Percentiles rank a stretch among this genome's conserved stretches.
phyloP scores from a whole-genome alignment of 2,888 invertebrate genomes.

The Eretmocerus hayati region DNA sequence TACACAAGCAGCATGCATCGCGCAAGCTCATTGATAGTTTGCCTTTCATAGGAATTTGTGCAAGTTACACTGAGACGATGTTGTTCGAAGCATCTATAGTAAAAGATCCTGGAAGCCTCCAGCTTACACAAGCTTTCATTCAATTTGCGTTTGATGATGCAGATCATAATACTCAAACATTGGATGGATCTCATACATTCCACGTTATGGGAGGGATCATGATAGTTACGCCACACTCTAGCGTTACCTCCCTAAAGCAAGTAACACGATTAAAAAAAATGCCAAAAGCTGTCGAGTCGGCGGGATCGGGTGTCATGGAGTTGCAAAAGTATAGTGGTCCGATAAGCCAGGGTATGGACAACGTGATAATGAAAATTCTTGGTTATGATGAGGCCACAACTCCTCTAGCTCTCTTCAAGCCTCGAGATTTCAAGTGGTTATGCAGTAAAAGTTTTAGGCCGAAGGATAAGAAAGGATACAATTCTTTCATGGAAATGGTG shows the following conservation, averaged over 20 bases:
- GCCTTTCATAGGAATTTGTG: too few relatives aligned
- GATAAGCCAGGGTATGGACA: neutral
- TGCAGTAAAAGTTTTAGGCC: neutral
- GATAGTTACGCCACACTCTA: neutral
- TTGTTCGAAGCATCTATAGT: neutral
- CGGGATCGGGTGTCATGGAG: neutral
- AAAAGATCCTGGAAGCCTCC: neutral
- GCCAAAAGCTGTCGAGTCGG: too few relatives aligned
- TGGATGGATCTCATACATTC: slow-evolving; percentile 5
- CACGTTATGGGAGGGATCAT: slow-evolving; percentile 8
- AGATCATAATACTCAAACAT: slow-evolving; percentile 1
- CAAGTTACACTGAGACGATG: too few relatives aligned
- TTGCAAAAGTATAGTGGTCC: neutral
- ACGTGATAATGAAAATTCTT: neutral
- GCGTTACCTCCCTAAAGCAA: neutral
- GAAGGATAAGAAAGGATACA: neutral
- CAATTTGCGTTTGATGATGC: neutral
- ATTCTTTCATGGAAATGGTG: too few relatives aligned
- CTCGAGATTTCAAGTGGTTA: neutral
- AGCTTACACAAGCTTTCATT: neutral
- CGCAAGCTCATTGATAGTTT: too few relatives aligned
- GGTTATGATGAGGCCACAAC: neutral
- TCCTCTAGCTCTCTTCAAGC: neutral
- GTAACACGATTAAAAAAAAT: neutral
- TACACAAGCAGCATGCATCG: too few relatives aligned